Evolutionary conservation across 1,140 invertebrate genomes (phyloP), one percentile per base, ranked within the genome.

Genomic region (Uloborus diversus): DNA sequence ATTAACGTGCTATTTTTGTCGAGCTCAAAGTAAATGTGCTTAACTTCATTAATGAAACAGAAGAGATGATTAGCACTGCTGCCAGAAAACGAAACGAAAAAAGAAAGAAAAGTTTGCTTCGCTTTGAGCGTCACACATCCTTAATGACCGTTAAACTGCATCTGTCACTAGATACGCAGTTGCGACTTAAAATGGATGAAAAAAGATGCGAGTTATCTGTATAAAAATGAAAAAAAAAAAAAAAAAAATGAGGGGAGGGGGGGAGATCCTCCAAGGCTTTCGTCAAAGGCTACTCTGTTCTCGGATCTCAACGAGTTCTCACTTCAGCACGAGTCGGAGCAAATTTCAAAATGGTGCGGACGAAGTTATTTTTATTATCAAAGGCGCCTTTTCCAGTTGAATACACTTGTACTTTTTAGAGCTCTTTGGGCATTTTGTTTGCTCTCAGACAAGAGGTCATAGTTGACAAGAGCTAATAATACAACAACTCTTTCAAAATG

Each of bases 121-220:
- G 13, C 30, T 64, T 30, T 51, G 35, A 56, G 62, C 59, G n/a
- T 51, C 73, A 78, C 73, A 78, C 73, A 78, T 78, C 42, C 61
- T 78, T 78, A 78, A 78, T 78, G 73, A 35, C 49, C 73, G 73
- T 66, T 78, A 78, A 78, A 78, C 73, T 78, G 73, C 62, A 78
- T 65, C 73, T 78, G 73, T 78, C 73, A 78, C 47, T 53, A 57
- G 51, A 78, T 78, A 78, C 62, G 61, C 23, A 27, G 47, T 42
- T 30, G 37, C 28, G 47, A 56, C 53, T 73, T 61, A 59, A 5
- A 56, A 57, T 9, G 28, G 14, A 49, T 4, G 14, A 28, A 62
- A 47, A 65, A 75, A 75, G 64, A 53, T 7, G n/a, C 49, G 7
- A 65, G 3, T 7, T 11, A 17, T 3, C 5, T 2, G 17, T 5